These are phyloP conservation scores for Himalopsyche phryganea DNA, from an alignment of 1,140 invertebrate species.

Conservation along the genomic window DNA sequence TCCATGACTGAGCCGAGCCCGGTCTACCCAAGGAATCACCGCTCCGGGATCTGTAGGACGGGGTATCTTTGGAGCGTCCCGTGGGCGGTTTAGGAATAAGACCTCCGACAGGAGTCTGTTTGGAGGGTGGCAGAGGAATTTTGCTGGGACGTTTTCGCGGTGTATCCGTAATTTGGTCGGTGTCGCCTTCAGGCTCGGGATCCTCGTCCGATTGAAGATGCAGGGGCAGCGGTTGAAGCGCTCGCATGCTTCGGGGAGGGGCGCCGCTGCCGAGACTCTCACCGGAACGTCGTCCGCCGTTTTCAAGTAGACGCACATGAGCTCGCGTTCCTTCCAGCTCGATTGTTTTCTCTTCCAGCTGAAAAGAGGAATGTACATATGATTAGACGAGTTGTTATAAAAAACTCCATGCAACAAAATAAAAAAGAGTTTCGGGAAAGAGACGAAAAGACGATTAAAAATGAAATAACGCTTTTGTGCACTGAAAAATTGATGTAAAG, in stretches of 20 bases:
- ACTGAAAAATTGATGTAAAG: too few species aligned
- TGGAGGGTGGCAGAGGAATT: conserved; percentile 63
- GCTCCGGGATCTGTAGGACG: conserved; percentile 43
- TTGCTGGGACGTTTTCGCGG: conserved; percentile 63
- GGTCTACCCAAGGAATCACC: conserved; percentile 48
- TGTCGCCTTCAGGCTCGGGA: conserved; percentile 45
- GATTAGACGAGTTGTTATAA: neutral
- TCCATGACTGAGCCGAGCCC: conserved; percentile 49
- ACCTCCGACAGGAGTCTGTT: conserved; percentile 40
- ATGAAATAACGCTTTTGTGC: too few species aligned
- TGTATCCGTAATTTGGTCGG: conserved; percentile 44
- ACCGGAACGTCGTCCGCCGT: conserved; percentile 38
- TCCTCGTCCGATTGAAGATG: conserved; percentile 52
- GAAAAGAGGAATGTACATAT: conserved; percentile 32
- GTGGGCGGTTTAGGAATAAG: conserved; percentile 58
- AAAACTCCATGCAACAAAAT: too few species aligned
- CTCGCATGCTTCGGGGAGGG: conserved; percentile 46
- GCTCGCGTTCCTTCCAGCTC: conserved; percentile 77
- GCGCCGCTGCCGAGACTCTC: conserved; percentile 33
- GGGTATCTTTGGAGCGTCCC: conserved; percentile 35
- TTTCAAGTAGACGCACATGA: conserved; percentile 67
- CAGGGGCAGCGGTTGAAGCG: conserved; percentile 50
- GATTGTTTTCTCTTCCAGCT: conserved; percentile 78
- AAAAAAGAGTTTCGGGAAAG: too few species aligned
- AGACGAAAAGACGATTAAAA: too few species aligned